Evolutionary conservation across 2,797 vertebrate species (phyloP).

Genomic region (Chelonia mydas): DNA sequence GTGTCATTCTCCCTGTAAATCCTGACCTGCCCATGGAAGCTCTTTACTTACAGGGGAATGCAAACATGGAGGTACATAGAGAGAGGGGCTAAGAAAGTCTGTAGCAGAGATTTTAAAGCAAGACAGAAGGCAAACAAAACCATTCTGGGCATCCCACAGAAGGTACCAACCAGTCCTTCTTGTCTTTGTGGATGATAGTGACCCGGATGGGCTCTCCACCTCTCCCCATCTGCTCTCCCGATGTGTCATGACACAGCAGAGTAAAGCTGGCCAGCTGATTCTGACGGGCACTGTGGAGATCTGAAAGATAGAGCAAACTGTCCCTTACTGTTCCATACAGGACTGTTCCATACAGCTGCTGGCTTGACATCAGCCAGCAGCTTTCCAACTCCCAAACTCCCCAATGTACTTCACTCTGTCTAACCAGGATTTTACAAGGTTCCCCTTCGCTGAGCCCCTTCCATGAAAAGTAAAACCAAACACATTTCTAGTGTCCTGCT

Average conservation of each 20-base stretch:
- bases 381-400: neutral
- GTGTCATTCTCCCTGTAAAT: neutral
- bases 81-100: neutral
- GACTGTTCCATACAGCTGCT: neutral
- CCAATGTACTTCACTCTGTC: neutral
- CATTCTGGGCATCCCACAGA: neutral
- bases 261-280: constrained; percentile 85
- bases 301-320: constrained; percentile 75
- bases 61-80: neutral
- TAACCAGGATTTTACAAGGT: neutral
- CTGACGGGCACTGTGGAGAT: constrained; percentile 80
- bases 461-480: neutral
- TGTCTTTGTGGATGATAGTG: constrained; percentile 87
- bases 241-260: constrained; percentile 85
- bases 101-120: neutral
- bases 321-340: neutral
- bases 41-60: neutral
- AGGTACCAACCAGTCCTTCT: constrained; percentile 85
- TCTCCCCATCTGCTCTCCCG: constrained; percentile 80
- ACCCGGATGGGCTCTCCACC: constrained; percentile 88
- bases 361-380: neutral
- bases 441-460: neutral
- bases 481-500: neutral
- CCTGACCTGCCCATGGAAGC: neutral
- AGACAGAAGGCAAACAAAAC: neutral